Base-by-base conservation (phyloP, 1,140 invertebrate species). In the Anastatus disparis region DNA sequence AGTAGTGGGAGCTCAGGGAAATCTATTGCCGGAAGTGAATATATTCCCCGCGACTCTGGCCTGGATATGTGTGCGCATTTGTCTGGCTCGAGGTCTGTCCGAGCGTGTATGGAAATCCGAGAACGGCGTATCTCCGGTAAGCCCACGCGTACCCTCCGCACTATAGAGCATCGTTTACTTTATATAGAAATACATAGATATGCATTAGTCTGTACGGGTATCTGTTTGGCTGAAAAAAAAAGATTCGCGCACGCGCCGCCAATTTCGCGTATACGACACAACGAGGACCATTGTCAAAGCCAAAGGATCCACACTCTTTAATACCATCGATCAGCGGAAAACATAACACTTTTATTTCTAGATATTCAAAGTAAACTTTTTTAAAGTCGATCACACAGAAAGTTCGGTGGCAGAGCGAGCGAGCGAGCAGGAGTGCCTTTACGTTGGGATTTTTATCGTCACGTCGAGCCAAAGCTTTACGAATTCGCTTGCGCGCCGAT, bases 1-100 rank as follows among this genome's bases (percentile, higher is more conserved):
- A 27, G 72, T 55, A 53, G 63, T 50, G 70, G 64, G 74, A 29
- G 62, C 75, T 72, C 77, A 77, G 78, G 81, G 76, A 84, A 85
- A 85, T 85, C 82, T 85, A 85, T 85, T 85, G 79, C 84, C 84
- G 84, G 84, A 84, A 84, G 83, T 82, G 79, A 81, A 79, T 84
- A 82, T 81, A 83, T 83, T 79, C 81, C 77, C 65, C 76, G 73
- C 74, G 73, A 75, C 72, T 75, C 73, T 62, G 69, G 62, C 62
- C 62, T 72, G 69, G 63, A 72, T 74, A 67, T 74, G 67, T 69
- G 61, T 69, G 71, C 63, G 70, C 75, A 74, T 78, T 74, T 76
- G 70, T 77, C 70, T 74, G 65, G 46, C 38, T 38, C 70, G 75
- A n/a, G n/a, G 79, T 78, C 63, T 75, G 74, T 71, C 42, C 69